phyloP scores from a whole-genome alignment of 2,797 vertebrate genomes.

The Pteronotus mesoamericanus region DNA sequence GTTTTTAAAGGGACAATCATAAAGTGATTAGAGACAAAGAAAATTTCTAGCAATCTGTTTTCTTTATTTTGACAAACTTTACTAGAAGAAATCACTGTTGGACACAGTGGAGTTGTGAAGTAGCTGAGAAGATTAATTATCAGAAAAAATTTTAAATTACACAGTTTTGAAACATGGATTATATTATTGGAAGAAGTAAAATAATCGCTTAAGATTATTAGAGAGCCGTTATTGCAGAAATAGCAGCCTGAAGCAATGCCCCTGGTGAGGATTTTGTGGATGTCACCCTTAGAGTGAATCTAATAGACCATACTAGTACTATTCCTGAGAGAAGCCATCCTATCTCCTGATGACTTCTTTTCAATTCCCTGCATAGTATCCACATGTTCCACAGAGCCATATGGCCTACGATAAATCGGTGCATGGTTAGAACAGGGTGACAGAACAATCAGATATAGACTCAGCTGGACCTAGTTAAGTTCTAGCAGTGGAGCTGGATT shows the following conservation, averaged over 20 bases:
- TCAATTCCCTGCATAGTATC: not conserved
- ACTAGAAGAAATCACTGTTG: not conserved
- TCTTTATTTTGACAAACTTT: conserved; percentile 34
- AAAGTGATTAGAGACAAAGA: conserved; percentile 6
- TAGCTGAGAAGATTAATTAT: not conserved
- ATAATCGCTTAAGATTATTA: not conserved
- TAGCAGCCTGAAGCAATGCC: not conserved
- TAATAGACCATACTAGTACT: not conserved
- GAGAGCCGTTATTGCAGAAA: not conserved
- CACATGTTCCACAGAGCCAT: not conserved
- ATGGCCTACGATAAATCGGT: not conserved
- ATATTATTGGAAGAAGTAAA: conserved; percentile 22
- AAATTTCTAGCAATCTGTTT: not conserved
- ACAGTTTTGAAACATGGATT: not conserved
- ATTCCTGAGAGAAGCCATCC: not conserved
- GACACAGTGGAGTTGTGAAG: not conserved
- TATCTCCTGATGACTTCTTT: not conserved
- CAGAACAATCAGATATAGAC: not conserved
- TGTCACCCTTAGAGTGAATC: not conserved
- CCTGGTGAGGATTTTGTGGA: not conserved
- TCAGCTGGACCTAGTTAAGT: not conserved
- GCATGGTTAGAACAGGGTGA: not conserved
- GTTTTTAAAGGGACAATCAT: conserved; percentile 54
- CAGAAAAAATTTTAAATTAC: not conserved
- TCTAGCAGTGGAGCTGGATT: not conserved